Base-by-base conservation (phyloP, 2,888 invertebrate genomes). In the Thumatha senex region DNA sequence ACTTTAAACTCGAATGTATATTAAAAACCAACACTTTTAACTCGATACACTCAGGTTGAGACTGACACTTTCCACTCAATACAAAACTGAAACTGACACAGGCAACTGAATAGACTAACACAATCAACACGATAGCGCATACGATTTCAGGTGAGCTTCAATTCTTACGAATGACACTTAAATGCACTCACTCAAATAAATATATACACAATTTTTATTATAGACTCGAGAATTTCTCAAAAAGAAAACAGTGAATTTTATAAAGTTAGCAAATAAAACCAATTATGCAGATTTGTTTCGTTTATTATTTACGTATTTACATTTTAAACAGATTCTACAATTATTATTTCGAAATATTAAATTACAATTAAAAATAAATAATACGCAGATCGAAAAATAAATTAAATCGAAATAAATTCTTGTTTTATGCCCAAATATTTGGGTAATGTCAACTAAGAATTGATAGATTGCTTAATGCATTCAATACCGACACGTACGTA, bases 231-330 rank as follows among this genome's bases (percentile, higher is more conserved):
- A 24, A 2, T 24, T 4, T 24, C 18, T 24, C 18, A 24, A 24
- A 24, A 24, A 5, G 5, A 24, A 24, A 2, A 24, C 18, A 24
- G 18, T 24, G 18, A 5, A 24, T 24, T 4, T 24, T 4, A n/a
- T n/a, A 24, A 24, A 24, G 18, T 24, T 12, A 15, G 12, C 62
- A 71, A 70, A 55, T 64, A 64, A 62, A 65, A 67, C 53, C 39
- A 9, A 36, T 40, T 31, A 36, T 18, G n/a, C 7, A 14, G 18
- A 24, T 70, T 69, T 57, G 64, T 63, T 57, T 65, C 14, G 49
- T 80, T 79, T 73, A 74, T 79, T 80, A 73, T 75, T 71, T 79
- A 18, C 72, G 66, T 79, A 81, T 84, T 77, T 82, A 84, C 80
- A 81, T 52, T 76, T 74, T 74, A 77, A 82, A 76, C 66, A 56